Percentiles rank a stretch among this genome's conserved stretches.
Evolutionary conservation across 2,113 vertebrate genomes (phyloP).

Genomic region (Seriola quinqueradiata): DNA sequence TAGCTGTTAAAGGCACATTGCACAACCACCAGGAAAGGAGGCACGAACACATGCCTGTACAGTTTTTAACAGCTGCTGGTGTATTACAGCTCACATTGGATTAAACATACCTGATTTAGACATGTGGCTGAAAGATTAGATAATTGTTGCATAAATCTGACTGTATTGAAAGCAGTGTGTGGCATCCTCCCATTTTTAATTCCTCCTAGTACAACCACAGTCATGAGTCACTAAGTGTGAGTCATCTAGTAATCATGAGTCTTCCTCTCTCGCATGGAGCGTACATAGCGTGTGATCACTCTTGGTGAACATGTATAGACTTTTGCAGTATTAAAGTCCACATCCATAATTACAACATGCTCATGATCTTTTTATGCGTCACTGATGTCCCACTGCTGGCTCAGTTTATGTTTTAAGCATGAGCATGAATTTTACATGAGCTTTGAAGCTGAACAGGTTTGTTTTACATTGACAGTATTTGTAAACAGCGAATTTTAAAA

Average conservation of each 20-base stretch:
- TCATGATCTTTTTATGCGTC: conserved; percentile 46
- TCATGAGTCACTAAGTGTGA: conserved; percentile 57
- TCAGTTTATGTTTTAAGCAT: conserved; percentile 70
- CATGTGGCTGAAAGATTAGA: neutral
- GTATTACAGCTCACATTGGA: conserved; percentile 8
- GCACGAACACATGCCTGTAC: neutral
- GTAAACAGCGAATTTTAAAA: conserved; percentile 55
- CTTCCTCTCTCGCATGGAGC: conserved; percentile 1
- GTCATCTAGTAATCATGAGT: conserved; percentile 43
- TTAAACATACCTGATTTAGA: conserved; percentile 10
- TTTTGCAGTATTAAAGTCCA: conserved; percentile 22
- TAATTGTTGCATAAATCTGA: conserved; percentile 38
- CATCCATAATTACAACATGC: conserved; percentile 60
- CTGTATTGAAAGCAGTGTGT: conserved; percentile 14
- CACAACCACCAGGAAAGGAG: conserved; percentile 4
- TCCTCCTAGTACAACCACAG: conserved; percentile 26
- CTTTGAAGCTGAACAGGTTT: conserved; percentile 62
- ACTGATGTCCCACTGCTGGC: conserved; percentile 34
- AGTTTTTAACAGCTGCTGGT: neutral
- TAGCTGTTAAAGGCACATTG: neutral
- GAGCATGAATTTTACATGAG: conserved; percentile 78
- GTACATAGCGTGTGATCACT: conserved; percentile 35
- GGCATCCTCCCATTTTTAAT: conserved; percentile 15
- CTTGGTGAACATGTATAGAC: conserved; percentile 32
- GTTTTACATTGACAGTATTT: conserved; percentile 66